Base-by-base conservation (phyloP, 2,113 vertebrate species). In the Athene noctua region DNA sequence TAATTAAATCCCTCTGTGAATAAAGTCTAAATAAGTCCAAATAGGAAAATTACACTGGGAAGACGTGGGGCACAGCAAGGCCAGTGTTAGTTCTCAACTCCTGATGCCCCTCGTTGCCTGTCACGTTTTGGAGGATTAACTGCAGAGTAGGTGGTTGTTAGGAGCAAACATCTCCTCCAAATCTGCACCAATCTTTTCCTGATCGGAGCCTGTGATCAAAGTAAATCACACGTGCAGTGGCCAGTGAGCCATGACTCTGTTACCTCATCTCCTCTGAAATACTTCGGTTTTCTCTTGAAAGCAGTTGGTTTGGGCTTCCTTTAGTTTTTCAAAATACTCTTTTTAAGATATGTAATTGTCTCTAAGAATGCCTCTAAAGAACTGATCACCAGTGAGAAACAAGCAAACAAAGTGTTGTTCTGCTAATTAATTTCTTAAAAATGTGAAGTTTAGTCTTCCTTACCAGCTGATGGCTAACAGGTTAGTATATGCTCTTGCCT, bases 111-210 rank as follows among this genome's bases (percentile, higher is more conserved):
- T 75, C 14, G 47, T 70, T 40, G 30, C 30, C 30, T 61, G 27
- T 3, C 9, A 12, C 10, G n/a, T 55, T 63, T 73, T 44, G 26
- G 22, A 47, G 34, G 13, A 15, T 3, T n/a, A 30, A 34, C 13
- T 34, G 10, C 7, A 13, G 49, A 63, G 65, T 6, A 5, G 9
- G 38, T 15, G 13, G 9, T 15, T 34, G 12, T 36, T 16, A 23
- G 40, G 62, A 49, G 42, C 15, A 80, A 83, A 46, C 5, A 4
- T 54, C 15, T 73, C 20, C 58, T 71, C 30, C 18, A 20, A 1
- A 0, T 63, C 29, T 51, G 4, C 40, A 68, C 10, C 17, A 13
- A 2, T 13, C 11, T 46, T 2, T 8, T 61, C 17, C 26, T 2
- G 2, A 40, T 32, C 20, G 8, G 36, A 38, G 27, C 6, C 25